Conservation (phyloP, 1,140 invertebrate genomes). For the Brachionus angularis region DNA sequence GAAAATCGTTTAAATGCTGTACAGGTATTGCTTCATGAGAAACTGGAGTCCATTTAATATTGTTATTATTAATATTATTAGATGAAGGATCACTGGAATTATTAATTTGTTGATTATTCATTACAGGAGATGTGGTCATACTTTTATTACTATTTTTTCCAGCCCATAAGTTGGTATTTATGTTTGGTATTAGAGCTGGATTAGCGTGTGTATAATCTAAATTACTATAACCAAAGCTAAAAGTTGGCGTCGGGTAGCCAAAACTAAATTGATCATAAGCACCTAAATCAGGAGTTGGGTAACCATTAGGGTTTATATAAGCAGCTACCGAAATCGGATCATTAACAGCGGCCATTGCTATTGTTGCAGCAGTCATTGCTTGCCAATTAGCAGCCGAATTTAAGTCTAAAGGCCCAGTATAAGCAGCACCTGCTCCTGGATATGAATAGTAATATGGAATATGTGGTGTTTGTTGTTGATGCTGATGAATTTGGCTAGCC, state of each 20-base stretch:
- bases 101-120: too few relatives aligned
- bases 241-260: constrained; percentile 14
- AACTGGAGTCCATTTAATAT: too few relatives aligned
- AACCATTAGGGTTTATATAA: background rate
- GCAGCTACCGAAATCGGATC: constrained; percentile 32
- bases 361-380: background rate
- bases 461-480: constrained; percentile 8
- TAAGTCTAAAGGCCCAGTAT: constrained; percentile 10
- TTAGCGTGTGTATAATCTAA: too few relatives aligned
- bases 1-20: too few relatives aligned
- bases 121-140: too few relatives aligned
- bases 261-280: constrained; percentile 39
- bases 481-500: too few relatives aligned
- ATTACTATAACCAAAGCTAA: constrained; percentile 10
- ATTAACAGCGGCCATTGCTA: constrained; percentile 12
- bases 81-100: too few relatives aligned
- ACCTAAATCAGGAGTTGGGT: background rate
- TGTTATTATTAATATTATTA: too few relatives aligned
- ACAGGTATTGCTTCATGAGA: too few relatives aligned
- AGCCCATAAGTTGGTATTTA: too few relatives aligned
- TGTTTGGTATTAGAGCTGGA: too few relatives aligned
- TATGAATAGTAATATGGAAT: constrained; percentile 33
- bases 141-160: too few relatives aligned
- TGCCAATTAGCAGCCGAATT: constrained; percentile 22
- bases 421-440: background rate